Evolutionary conservation across 2,888 invertebrate species (phyloP).

Genomic region (Eucriotettix oculatus): DNA sequence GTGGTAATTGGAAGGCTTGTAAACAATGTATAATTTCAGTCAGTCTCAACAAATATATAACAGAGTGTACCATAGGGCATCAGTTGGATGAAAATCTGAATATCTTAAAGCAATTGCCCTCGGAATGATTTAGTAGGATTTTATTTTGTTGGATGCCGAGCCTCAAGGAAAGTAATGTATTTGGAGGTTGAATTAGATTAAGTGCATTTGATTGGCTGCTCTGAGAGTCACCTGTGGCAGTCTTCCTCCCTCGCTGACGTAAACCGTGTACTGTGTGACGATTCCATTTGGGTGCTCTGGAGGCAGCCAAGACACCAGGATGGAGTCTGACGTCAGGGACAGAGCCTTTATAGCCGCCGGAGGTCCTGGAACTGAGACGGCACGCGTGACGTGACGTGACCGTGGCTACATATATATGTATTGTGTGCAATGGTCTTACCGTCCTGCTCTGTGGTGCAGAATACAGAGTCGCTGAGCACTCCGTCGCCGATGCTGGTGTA

Average conservation of each 20-base stretch:
- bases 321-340: constrained; percentile 22
- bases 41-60: too few relatives aligned
- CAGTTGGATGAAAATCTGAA: too few relatives aligned
- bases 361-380: constrained; percentile 22
- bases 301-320: constrained; percentile 26
- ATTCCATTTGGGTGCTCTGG: constrained; percentile 24
- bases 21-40: too few relatives aligned
- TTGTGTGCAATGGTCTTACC: constrained; percentile 18
- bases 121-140: too few relatives aligned
- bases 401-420: background rate
- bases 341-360: constrained; percentile 26
- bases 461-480: constrained; percentile 23
- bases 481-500: constrained; percentile 30
- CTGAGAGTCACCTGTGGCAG: background rate
- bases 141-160: too few relatives aligned
- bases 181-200: too few relatives aligned
- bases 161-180: too few relatives aligned
- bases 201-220: too few relatives aligned
- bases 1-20: constrained; percentile 1
- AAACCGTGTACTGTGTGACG: constrained; percentile 24
- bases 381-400: background rate
- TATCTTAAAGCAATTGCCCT: too few relatives aligned
- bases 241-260: constrained; percentile 11
- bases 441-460: constrained; percentile 27
- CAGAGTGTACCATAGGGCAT: too few relatives aligned